phyloP scores from a whole-genome alignment of 1,140 invertebrate species.

The Venturia canescens region DNA sequence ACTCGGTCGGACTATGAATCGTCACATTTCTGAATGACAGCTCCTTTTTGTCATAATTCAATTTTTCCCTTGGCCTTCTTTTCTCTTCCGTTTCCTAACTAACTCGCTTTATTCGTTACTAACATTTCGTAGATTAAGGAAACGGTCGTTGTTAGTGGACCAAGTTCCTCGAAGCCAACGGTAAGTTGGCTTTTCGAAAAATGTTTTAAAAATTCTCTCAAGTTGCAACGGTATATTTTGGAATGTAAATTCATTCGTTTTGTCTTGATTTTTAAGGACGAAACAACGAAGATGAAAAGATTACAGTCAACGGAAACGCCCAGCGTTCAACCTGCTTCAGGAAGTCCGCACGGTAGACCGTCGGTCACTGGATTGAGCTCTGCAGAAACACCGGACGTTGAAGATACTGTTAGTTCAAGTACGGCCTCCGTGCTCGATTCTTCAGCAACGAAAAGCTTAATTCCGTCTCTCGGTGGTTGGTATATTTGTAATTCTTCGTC shows the following conservation, averaged over 20 bases:
- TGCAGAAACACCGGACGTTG: constrained; percentile 68
- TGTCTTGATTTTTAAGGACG: constrained; percentile 64
- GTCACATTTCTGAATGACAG: too few relatives aligned
- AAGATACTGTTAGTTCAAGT: constrained; percentile 60
- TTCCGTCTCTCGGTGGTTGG: constrained; percentile 68
- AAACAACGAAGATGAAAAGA: constrained; percentile 66
- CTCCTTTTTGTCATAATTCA: not conserved
- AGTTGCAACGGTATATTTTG: not conserved
- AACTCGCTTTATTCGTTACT: constrained; percentile 50
- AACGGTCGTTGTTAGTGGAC: constrained; percentile 66
- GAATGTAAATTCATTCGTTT: not conserved
- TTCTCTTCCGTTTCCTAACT: constrained; percentile 7
- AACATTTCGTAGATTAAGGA: constrained; percentile 69
- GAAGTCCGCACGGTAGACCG: constrained; percentile 68
- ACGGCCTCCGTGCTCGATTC: constrained; percentile 59
- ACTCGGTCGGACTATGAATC: not conserved
- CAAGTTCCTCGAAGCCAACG: constrained; percentile 70
- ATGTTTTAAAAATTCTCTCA: constrained; percentile 8
- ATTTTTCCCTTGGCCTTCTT: constrained; percentile 16
- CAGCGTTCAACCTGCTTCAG: constrained; percentile 54
- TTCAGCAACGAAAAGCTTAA: constrained; percentile 69
- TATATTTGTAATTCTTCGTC: constrained; percentile 50
- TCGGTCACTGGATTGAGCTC: constrained; percentile 67
- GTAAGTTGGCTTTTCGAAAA: constrained; percentile 64
- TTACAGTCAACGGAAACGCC: constrained; percentile 70